phyloP scores from a whole-genome alignment of 2,888 invertebrate genomes.

The Phaonia tiefii region DNA sequence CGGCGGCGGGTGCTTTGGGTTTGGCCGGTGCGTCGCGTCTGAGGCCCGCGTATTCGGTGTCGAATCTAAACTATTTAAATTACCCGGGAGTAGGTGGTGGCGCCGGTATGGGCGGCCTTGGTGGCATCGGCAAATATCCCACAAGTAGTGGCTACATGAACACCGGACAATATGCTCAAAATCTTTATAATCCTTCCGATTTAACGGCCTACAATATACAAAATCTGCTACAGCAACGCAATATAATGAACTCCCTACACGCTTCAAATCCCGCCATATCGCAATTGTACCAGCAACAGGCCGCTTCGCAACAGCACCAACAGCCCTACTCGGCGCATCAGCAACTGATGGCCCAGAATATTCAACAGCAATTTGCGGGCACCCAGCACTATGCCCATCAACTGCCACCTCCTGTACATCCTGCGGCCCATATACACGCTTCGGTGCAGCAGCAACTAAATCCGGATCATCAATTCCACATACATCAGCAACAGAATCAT shows the following conservation, averaged over 20 bases:
- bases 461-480: slow-evolving; percentile 79
- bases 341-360: slow-evolving; percentile 73
- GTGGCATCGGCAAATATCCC: slow-evolving; percentile 63
- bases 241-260: slow-evolving; percentile 79
- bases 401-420: slow-evolving; percentile 68
- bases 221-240: slow-evolving; percentile 75
- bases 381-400: slow-evolving; percentile 75
- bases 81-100: slow-evolving; percentile 71
- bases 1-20: slow-evolving; percentile 70
- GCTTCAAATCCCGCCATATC: slow-evolving; percentile 80
- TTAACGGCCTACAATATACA: slow-evolving; percentile 71
- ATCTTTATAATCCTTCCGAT: slow-evolving; percentile 69
- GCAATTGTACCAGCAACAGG: slow-evolving; percentile 76
- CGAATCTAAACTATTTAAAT: slow-evolving; percentile 77
- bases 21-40: slow-evolving; percentile 74
- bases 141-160: slow-evolving; percentile 73
- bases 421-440: slow-evolving; percentile 76
- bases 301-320: slow-evolving; percentile 70
- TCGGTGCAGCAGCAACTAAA: slow-evolving; percentile 79
- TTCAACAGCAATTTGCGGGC: slow-evolving; percentile 78
- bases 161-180: slow-evolving; percentile 73
- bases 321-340: slow-evolving; percentile 67
- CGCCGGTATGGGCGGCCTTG: slow-evolving; percentile 65
- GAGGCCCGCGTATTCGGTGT: slow-evolving; percentile 79
- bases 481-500: slow-evolving; percentile 79